Evolutionary conservation across 1,140 invertebrate genomes (phyloP).

Genomic region (Ceratosolen fusciceps): DNA sequence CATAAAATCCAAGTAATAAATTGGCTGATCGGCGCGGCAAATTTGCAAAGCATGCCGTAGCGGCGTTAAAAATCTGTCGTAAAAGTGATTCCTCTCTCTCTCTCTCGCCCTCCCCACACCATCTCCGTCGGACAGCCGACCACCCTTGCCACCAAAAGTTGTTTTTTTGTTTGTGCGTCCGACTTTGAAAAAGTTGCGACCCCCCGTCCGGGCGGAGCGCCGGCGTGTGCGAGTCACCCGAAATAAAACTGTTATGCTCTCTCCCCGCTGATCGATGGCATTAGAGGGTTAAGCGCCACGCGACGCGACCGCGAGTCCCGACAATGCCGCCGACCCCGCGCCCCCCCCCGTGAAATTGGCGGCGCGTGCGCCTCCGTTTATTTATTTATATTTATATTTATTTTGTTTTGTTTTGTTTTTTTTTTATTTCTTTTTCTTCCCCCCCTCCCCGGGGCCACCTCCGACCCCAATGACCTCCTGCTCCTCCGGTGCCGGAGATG

Average conservation of each 20-base stretch:
- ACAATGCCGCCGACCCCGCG: neutral
- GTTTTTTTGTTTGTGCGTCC: constrained; percentile 13
- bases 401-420: too few species aligned
- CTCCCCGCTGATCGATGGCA: constrained; percentile 39
- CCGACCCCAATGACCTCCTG: too few species aligned
- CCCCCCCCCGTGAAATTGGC: constrained; percentile 16
- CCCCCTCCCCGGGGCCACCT: too few species aligned
- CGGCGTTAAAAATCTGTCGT: constrained; percentile 39
- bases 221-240: neutral
- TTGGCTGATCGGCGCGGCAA: constrained; percentile 41
- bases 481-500: constrained; percentile 44
- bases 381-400: too few species aligned
- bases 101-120: neutral
- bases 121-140: neutral
- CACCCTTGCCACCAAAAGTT: neutral
- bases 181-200: constrained; percentile 33
- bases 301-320: neutral
- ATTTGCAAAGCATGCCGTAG: constrained; percentile 27
- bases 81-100: constrained; percentile 15
- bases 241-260: constrained; percentile 40
- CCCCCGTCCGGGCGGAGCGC: neutral
- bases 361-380: constrained; percentile 37
- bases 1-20: constrained; percentile 42
- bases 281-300: constrained; percentile 17
- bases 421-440: too few species aligned